Evolutionary conservation across 2,113 vertebrate genomes (phyloP).

Genomic region (Rhynchomys soricoides): DNA sequence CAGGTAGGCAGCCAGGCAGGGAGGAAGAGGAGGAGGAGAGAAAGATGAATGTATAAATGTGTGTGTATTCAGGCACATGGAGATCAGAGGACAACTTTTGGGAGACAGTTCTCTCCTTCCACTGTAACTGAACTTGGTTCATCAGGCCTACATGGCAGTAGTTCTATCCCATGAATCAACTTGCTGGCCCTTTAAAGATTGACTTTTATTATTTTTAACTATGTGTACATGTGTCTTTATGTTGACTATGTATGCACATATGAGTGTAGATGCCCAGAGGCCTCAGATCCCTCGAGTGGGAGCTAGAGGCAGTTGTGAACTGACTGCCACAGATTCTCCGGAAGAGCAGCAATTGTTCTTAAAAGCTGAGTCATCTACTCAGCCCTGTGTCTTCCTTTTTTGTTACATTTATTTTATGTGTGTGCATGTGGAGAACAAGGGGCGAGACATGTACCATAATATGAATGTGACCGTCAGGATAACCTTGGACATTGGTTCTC

Average conservation of each 20-base stretch:
- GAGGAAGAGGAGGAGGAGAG: too few species aligned
- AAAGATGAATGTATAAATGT: too few species aligned
- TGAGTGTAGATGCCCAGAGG: not conserved
- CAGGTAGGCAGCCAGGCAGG: not conserved
- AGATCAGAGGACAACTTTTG: not conserved
- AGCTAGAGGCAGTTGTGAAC: not conserved
- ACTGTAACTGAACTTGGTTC: not conserved
- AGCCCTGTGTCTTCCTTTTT: not conserved
- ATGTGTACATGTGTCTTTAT: not conserved
- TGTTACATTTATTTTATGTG: not conserved
- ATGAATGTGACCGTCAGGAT: too few species aligned
- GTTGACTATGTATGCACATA: not conserved
- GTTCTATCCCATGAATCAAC: not conserved
- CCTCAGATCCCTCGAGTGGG: not conserved
- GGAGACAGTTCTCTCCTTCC: not conserved
- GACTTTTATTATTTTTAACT: not conserved
- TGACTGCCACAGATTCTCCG: not conserved
- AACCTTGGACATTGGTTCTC: not conserved
- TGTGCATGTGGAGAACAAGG: not conserved
- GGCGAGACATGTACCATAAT: not conserved
- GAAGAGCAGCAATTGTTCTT: not conserved
- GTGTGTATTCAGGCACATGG: not conserved
- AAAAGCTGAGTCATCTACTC: not conserved
- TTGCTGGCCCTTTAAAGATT: not conserved
- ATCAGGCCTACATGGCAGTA: not conserved